Evolutionary conservation across 2,888 invertebrate species (phyloP), one percentile per base, ranked within the genome.

Genomic region (Caenorhabditis japonica): DNA sequence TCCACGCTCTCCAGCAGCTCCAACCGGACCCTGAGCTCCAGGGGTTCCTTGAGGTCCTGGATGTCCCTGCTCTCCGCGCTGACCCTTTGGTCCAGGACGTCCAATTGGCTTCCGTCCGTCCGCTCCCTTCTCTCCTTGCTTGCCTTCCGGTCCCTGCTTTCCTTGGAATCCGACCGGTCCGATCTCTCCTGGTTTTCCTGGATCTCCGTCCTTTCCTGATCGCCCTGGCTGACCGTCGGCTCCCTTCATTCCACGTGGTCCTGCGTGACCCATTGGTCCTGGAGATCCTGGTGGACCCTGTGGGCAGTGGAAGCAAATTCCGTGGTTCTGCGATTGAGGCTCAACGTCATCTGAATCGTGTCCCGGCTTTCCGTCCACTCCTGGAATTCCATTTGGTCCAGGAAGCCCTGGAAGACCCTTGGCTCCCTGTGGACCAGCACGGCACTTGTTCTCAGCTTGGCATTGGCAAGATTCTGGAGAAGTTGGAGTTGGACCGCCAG

Each of bases 171-270:
- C 80, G 4, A 15, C 46, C 19, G 76, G 69, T 53, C 80, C 80
- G 38, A 73, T 73, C 17, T 76, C 76, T 39, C 80, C 80, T n/a
- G 77, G 76, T 21, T 78, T 74, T 53, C 79, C 80, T n/a, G 80
- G 77, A 33, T 70, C 49, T 39, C 80, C 80, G 36, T 77, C 77
- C 44, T 75, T 76, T 25, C 80, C 80, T 10, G 53, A 23, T 25
- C 55, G 58, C 10, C 77, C 80, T 39, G 23, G 68, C 34, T 75
- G 76, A 10, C 80, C 80, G 36, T 69, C 75, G 7, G 76, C 53
- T 38, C 80, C 80, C 19, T 56, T 61, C 75, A 76, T 64, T 70
- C 80, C 80, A 19, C 76, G 74, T 12, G 73, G 49, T 60, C 80
- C 80, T n/a, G 72, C 62, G 25, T 72, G 64, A 15, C 80, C 80